phyloP scores from a whole-genome alignment of 2,888 invertebrate species.

The Graphium colonna region DNA sequence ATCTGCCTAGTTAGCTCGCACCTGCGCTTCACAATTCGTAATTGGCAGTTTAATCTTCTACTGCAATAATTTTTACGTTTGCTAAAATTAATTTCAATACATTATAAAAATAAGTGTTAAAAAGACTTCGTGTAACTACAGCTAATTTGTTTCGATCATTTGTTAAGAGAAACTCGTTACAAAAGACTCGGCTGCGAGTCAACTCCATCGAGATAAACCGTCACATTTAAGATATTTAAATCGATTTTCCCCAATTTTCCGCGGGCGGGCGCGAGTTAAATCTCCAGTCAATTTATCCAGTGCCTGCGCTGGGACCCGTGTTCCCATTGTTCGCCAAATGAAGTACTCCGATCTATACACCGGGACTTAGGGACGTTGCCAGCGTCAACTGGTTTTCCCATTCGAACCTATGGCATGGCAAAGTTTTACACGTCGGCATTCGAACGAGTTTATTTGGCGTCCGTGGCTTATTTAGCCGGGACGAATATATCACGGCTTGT shows the following conservation, averaged over 20 bases:
- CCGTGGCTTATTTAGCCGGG: constrained; percentile 23
- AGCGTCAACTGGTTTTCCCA: constrained; percentile 35
- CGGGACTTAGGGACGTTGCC: constrained; percentile 65
- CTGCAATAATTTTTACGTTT: constrained; percentile 10
- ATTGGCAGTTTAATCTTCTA: constrained; percentile 50
- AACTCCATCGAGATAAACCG: constrained; percentile 69
- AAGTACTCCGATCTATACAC: constrained; percentile 65
- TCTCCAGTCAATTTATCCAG: constrained; percentile 74
- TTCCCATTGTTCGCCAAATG: constrained; percentile 75
- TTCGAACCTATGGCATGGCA: constrained; percentile 24
- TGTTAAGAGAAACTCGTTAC: constrained; percentile 33
- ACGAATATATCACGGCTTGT: constrained; percentile 16
- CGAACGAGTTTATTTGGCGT: constrained; percentile 21
- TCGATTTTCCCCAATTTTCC: constrained; percentile 79
- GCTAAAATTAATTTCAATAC: neutral
- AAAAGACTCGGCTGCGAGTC: constrained; percentile 41
- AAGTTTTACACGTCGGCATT: constrained; percentile 19
- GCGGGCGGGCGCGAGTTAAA: constrained; percentile 67
- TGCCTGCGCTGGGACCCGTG: constrained; percentile 56
- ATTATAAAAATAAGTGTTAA: neutral
- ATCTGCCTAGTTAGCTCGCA: constrained; percentile 48
- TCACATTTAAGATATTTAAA: constrained; percentile 79
- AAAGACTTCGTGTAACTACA: neutral
- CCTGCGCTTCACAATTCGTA: constrained; percentile 45
- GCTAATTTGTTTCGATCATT: neutral